A percentile compares a stretch with the other conserved stretches of the same genome.
Conservation (phyloP, 2,797 vertebrate species). For the Bovichtus variegatus region DNA sequence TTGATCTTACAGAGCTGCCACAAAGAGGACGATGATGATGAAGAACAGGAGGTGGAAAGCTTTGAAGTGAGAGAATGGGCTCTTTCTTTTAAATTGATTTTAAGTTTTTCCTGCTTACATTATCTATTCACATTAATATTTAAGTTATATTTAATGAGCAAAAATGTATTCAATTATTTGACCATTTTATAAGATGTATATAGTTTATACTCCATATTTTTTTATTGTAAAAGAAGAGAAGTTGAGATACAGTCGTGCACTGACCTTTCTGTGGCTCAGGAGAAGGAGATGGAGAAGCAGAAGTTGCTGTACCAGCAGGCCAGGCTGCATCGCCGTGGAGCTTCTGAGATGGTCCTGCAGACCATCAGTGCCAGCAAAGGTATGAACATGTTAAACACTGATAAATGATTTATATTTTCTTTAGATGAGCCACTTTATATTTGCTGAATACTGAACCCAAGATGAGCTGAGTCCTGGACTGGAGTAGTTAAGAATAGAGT, state of each 20-base stretch:
- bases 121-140: constrained; percentile 12
- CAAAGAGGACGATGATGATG: constrained; percentile 86
- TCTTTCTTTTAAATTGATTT: constrained; percentile 17
- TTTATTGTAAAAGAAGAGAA: neutral
- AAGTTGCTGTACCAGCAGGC: constrained; percentile 95
- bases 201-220: neutral
- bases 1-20: constrained; percentile 89
- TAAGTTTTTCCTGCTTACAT: neutral
- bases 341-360: constrained; percentile 95
- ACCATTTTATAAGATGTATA: neutral
- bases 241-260: neutral
- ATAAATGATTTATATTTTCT: too few relatives aligned
- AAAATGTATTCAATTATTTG: neutral
- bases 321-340: constrained; percentile 91
- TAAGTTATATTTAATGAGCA: neutral
- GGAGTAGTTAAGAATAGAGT: neutral
- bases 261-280: constrained; percentile 78
- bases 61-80: constrained; percentile 90
- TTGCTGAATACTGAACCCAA: neutral
- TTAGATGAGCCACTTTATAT: constrained; percentile 14
- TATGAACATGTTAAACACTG: constrained; percentile 52
- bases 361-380: constrained; percentile 94
- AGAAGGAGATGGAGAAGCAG: constrained; percentile 98
- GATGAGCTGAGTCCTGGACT: neutral
- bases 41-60: constrained; percentile 89